Conservation (phyloP, 2,888 invertebrate species). For the Nemotelus pantherinus region DNA sequence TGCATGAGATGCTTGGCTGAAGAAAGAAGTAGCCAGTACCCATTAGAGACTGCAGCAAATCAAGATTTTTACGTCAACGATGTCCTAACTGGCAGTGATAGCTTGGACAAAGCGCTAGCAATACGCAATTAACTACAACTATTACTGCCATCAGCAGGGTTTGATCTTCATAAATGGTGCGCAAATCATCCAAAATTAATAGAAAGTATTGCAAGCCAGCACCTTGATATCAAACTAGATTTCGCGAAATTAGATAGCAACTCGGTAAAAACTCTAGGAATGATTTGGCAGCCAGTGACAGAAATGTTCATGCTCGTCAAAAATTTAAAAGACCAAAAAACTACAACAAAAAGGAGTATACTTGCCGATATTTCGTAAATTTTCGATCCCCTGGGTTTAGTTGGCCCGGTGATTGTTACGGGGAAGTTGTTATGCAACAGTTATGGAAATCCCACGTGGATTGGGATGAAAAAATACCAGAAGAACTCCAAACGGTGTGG, state of each 20-base stretch:
- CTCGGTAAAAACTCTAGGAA: constrained; percentile 26
- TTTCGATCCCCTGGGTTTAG: constrained; percentile 21
- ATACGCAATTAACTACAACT: neutral
- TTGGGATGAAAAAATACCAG: no score
- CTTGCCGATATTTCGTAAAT: constrained; percentile 7
- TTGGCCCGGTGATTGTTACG: constrained; percentile 16
- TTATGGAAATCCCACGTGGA: neutral
- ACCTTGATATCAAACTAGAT: constrained; percentile 45
- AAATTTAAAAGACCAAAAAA: neutral
- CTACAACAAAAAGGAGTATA: constrained; percentile 6
- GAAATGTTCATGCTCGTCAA: constrained; percentile 25
- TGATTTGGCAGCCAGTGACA: constrained; percentile 16
- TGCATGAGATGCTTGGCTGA: neutral
- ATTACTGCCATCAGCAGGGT: neutral
- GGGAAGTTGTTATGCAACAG: neutral
- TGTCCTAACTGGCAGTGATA: neutral
- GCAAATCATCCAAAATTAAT: constrained; percentile 35
- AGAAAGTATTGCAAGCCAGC: neutral
- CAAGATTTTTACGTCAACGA: neutral
- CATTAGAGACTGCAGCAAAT: neutral
- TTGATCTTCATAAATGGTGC: constrained; percentile 22
- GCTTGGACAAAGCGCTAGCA: neutral
- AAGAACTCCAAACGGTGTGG: no score
- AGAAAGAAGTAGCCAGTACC: neutral
- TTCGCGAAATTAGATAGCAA: constrained; percentile 15